A percentile compares a stretch with the other conserved stretches of the same genome.
Evolutionary conservation across 2,888 invertebrate species (phyloP).

Genomic region (Pycnomerus fuliginosus): DNA sequence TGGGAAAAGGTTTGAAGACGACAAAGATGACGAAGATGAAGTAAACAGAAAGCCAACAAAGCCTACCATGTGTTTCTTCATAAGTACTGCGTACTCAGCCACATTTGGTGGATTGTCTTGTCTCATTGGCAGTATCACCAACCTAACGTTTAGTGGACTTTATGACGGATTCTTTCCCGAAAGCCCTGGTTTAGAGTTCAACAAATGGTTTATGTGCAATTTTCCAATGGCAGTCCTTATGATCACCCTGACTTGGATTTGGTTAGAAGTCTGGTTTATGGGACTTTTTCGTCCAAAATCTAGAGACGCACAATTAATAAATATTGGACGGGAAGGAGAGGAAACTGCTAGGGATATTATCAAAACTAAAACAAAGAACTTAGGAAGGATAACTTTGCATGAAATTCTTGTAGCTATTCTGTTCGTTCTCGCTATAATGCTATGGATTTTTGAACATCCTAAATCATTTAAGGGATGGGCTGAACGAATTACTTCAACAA

Average conservation of each 20-base stretch:
- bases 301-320: slow-evolving; percentile 18
- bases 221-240: slow-evolving; percentile 75
- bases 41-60: slow-evolving; percentile 60
- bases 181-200: slow-evolving; percentile 69
- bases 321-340: slow-evolving; percentile 33
- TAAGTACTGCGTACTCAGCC: slow-evolving; percentile 78
- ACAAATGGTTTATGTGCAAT: slow-evolving; percentile 78
- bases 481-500: no score
- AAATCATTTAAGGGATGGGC: no score
- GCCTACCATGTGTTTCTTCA: slow-evolving; percentile 74
- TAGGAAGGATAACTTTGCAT: no score
- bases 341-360: no score
- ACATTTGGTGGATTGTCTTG: slow-evolving; percentile 62
- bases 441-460: no score
- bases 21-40: slow-evolving; percentile 1
- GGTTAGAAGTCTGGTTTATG: slow-evolving; percentile 74
- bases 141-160: slow-evolving; percentile 74
- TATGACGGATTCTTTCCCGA: slow-evolving; percentile 57
- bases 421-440: no score
- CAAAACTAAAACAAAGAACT: no score
- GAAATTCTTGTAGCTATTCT: no score
- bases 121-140: slow-evolving; percentile 71
- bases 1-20: slow-evolving; percentile 59
- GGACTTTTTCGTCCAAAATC: slow-evolving; percentile 56
- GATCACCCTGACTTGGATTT: slow-evolving; percentile 70